phyloP scores from a whole-genome alignment of 2,113 vertebrate species.

The Hippolais icterina region DNA sequence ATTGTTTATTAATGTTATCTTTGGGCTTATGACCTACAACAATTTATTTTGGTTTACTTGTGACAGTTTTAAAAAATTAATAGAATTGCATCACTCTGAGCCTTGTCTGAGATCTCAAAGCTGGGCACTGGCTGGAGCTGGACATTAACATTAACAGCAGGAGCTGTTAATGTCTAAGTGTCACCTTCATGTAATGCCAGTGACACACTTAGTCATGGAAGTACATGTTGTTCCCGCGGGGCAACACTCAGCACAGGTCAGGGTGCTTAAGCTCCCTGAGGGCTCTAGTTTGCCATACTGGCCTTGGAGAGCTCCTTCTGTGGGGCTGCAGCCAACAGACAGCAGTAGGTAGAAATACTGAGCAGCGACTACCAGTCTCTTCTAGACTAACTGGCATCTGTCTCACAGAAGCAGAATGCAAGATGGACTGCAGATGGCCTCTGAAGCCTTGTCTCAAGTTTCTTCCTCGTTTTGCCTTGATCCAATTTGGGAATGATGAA shows the following conservation, averaged over 20 bases:
- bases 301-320: background rate
- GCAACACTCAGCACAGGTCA: rapidly evolving
- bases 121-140: background rate
- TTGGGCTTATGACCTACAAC: background rate
- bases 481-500: conserved; percentile 54
- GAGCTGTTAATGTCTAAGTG: background rate
- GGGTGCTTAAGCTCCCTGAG: background rate
- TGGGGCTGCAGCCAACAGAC: background rate
- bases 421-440: conserved; percentile 60
- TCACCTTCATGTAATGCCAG: background rate
- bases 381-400: conserved; percentile 52
- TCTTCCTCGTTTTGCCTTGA: conserved; percentile 34
- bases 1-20: background rate
- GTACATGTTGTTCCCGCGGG: rapidly evolving
- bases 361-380: background rate
- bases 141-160: too few relatives aligned
- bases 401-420: conserved; percentile 40
- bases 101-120: background rate
- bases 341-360: background rate
- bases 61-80: background rate
- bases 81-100: background rate
- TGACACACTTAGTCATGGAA: background rate
- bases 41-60: background rate
- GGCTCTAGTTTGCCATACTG: background rate
- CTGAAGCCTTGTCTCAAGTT: conserved; percentile 57